Conservation (phyloP, 2,888 invertebrate species). For the Cotesia congregata region DNA sequence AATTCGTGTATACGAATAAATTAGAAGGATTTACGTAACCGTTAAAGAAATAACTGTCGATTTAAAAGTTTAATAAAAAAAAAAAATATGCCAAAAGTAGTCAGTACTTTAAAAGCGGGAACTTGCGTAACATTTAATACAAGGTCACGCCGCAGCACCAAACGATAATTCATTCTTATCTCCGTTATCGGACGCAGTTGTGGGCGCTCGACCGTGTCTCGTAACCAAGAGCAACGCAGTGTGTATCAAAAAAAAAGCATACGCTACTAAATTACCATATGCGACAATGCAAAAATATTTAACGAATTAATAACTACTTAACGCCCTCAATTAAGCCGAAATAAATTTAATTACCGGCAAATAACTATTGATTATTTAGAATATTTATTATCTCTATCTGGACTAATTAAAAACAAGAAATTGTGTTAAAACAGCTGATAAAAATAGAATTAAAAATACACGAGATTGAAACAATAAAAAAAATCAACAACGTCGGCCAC, state of each 20-base stretch:
- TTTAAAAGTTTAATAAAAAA: conserved; percentile 22
- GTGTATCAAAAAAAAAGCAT: conserved; percentile 19
- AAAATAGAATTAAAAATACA: neutral
- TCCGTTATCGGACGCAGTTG: conserved; percentile 44
- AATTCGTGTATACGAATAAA: neutral
- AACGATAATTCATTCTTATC: conserved; percentile 51
- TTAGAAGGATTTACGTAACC: neutral
- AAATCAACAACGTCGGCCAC: neutral
- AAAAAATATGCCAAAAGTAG: conserved; percentile 20
- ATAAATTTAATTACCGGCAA: neutral
- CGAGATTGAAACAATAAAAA: neutral
- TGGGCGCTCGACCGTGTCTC: conserved; percentile 33
- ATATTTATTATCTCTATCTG: neutral
- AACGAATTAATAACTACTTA: neutral
- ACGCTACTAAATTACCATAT: neutral
- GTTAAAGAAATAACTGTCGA: neutral
- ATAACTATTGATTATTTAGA: neutral
- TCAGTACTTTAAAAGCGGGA: conserved; percentile 23
- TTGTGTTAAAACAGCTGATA: neutral
- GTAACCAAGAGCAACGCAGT: conserved; percentile 36
- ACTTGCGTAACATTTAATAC: conserved; percentile 42
- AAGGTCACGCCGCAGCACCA: conserved; percentile 42
- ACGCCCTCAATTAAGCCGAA: neutral
- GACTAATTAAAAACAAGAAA: neutral
- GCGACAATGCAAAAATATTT: conserved; percentile 2